These are phyloP conservation scores for Craniophora ligustri DNA, from an alignment of 2,888 invertebrate genomes.

Conservation along the genomic window DNA sequence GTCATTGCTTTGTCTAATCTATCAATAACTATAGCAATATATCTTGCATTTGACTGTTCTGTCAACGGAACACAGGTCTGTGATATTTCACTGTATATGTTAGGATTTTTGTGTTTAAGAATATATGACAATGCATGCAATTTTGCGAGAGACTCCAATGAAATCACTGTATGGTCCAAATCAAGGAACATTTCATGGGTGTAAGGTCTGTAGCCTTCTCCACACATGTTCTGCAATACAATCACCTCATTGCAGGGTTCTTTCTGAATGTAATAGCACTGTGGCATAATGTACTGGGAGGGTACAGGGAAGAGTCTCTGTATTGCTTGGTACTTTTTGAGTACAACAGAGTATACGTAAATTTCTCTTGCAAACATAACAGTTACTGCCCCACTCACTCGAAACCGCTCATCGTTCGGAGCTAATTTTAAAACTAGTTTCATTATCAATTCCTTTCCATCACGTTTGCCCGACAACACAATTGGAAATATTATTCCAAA, in stretches of 20 bases:
- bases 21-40: conserved; percentile 72
- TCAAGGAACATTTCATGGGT: conserved; percentile 68
- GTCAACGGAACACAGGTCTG: conserved; percentile 71
- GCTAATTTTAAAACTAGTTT: conserved; percentile 77
- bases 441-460: conserved; percentile 52
- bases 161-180: conserved; percentile 68
- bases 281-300: conserved; percentile 64
- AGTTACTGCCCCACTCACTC: conserved; percentile 79
- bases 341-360: conserved; percentile 71
- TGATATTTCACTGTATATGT: conserved; percentile 63
- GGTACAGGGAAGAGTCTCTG: conserved; percentile 51
- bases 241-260: conserved; percentile 76
- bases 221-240: conserved; percentile 76
- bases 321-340: conserved; percentile 65
- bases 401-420: conserved; percentile 76
- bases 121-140: conserved; percentile 80
- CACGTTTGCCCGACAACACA: conserved; percentile 58
- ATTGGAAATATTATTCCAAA: conserved; percentile 79
- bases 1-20: conserved; percentile 73
- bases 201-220: conserved; percentile 68
- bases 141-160: conserved; percentile 72
- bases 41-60: conserved; percentile 69
- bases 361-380: conserved; percentile 77
- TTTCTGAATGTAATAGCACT: conserved; percentile 69
- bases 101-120: conserved; percentile 58